Conservation (phyloP, 2,113 vertebrate genomes). For the Mandrillus leucophaeus region DNA sequence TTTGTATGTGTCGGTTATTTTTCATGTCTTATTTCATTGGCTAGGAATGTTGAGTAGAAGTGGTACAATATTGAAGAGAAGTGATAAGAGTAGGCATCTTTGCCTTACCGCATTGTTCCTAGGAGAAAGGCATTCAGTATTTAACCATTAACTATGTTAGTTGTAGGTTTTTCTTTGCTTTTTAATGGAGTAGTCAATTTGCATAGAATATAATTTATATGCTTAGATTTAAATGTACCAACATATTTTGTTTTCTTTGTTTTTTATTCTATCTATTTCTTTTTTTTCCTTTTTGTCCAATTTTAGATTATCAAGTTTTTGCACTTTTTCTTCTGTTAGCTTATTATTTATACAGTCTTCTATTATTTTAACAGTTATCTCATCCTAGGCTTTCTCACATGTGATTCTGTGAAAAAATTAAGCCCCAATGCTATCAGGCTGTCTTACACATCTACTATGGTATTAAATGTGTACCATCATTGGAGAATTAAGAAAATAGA, state of each 20-base stretch:
- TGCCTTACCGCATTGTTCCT: neutral
- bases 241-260: constrained; percentile 14
- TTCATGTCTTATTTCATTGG: neutral
- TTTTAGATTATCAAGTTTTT: neutral
- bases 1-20: neutral
- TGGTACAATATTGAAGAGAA: neutral
- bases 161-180: neutral
- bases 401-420: constrained; percentile 24
- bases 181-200: constrained; percentile 19
- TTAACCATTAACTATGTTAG: constrained; percentile 14
- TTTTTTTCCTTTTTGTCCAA: neutral
- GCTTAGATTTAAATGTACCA: constrained; percentile 2
- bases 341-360: neutral
- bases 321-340: neutral
- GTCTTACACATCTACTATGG: neutral
- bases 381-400: neutral
- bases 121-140: neutral
- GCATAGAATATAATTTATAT: neutral
- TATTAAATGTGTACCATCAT: neutral
- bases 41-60: constrained; percentile 8
- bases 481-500: constrained; percentile 38
- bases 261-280: neutral
- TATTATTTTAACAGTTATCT: constrained; percentile 8
- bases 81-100: neutral
- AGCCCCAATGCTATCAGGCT: neutral